These are phyloP conservation scores for Cephalopachus bancanus DNA, from an alignment of 2,797 vertebrate species.

Conservation along the genomic window DNA sequence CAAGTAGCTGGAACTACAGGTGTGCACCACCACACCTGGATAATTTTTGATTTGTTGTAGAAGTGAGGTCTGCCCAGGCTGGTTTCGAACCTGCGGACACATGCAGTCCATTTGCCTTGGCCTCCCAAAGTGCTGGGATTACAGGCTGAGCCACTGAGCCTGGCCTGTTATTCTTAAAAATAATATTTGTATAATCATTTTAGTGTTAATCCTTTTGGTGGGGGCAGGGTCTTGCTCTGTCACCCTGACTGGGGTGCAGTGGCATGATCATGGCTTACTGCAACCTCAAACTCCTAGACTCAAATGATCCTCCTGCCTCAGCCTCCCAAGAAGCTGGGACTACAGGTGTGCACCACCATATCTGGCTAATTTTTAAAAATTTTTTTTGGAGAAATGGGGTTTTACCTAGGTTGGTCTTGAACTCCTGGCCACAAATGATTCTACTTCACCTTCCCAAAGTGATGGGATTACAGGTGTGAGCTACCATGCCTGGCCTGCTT, in stretches of 20 bases:
- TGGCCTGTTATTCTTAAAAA: not conserved
- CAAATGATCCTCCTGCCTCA: not conserved
- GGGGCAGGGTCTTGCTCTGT: too few species aligned
- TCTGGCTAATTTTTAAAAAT: not conserved
- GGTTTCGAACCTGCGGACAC: too few species aligned
- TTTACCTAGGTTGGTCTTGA: not conserved
- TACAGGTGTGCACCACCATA: not conserved
- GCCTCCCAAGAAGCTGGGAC: not conserved
- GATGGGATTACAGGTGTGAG: not conserved
- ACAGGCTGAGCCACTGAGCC: too few species aligned
- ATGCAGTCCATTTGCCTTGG: too few species aligned
- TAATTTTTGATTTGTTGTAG: too few species aligned
- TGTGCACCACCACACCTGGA: too few species aligned
- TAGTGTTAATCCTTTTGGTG: not conserved
- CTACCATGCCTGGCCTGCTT: not conserved
- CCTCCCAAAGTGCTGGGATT: too few species aligned
- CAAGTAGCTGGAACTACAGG: too few species aligned
- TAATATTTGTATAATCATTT: not conserved
- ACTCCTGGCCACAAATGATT: not conserved
- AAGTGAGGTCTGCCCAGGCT: too few species aligned
- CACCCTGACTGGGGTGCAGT: too few species aligned
- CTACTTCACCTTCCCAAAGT: not conserved
- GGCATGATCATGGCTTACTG: not conserved
- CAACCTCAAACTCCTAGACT: not conserved
- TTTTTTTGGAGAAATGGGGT: not conserved